Conservation (phyloP, 2,113 vertebrate species). For the Gopherus evgoodei region DNA sequence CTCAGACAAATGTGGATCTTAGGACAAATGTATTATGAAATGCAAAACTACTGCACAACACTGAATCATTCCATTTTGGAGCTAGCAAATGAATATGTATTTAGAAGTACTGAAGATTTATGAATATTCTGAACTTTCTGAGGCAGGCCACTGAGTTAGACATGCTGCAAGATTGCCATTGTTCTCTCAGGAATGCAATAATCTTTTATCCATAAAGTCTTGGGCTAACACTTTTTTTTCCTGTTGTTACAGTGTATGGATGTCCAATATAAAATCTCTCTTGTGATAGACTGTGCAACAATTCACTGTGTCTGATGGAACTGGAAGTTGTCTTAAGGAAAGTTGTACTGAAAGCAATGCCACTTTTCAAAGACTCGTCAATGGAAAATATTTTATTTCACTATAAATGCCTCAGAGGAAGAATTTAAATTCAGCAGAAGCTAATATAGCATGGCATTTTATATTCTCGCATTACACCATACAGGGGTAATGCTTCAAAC, state of each 20-base stretch:
- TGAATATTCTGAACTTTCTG: conserved; percentile 39
- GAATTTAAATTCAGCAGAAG: conserved; percentile 49
- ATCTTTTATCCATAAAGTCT: conserved; percentile 26
- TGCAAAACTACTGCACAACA: fast-evolving
- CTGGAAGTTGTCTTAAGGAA: conserved; percentile 28
- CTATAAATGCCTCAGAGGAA: conserved; percentile 7
- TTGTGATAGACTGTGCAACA: neutral
- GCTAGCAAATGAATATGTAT: neutral
- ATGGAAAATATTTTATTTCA: conserved; percentile 36
- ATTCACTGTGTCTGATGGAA: conserved; percentile 1
- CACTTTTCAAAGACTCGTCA: conserved; percentile 38
- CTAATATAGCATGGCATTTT: conserved; percentile 54
- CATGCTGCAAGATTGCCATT: neutral
- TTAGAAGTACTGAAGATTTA: conserved; percentile 36
- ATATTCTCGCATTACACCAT: conserved; percentile 46
- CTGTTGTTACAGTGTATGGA: neutral
- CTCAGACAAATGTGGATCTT: conserved; percentile 33
- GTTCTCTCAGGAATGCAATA: conserved; percentile 28
- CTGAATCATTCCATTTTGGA: conserved; percentile 6
- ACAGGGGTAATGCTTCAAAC: conserved; percentile 44
- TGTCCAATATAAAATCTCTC: neutral
- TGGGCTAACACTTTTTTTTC: neutral
- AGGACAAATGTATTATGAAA: conserved; percentile 35
- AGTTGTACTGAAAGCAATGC: conserved; percentile 32
- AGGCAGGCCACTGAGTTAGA: conserved; percentile 14